phyloP scores from a whole-genome alignment of 2,888 invertebrate species.

The Synergus japonicus region DNA sequence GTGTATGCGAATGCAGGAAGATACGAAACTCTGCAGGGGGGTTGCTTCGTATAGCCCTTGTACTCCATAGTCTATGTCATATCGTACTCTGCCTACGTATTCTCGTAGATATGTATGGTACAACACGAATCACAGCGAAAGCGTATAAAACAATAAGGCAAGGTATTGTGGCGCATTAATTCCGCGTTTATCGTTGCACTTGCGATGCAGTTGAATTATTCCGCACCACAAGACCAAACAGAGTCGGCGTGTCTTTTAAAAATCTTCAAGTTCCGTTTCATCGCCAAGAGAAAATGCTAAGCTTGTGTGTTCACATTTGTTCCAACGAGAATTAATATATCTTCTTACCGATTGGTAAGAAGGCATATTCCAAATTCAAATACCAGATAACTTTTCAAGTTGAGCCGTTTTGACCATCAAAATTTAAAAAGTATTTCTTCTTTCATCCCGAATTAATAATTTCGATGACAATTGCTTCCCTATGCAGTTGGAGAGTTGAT shows the following conservation, averaged over 20 bases:
- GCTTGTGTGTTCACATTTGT: background rate
- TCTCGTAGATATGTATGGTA: conserved; percentile 18
- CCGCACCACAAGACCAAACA: conserved; percentile 57
- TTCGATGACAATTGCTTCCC: background rate
- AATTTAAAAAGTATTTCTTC: background rate
- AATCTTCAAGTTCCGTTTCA: conserved; percentile 4
- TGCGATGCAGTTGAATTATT: conserved; percentile 58
- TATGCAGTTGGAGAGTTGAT: background rate
- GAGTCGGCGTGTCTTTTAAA: conserved; percentile 57
- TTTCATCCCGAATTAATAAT: background rate
- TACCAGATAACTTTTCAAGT: too few species aligned
- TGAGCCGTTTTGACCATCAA: too few species aligned
- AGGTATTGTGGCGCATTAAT: conserved; percentile 46
- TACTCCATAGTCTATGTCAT: background rate
- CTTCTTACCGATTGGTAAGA: background rate
- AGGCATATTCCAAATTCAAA: background rate
- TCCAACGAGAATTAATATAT: background rate
- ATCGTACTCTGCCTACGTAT: background rate
- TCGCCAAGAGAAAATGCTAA: background rate
- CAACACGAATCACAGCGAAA: conserved; percentile 42
- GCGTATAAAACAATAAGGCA: conserved; percentile 55
- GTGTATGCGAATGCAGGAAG: conserved; percentile 44
- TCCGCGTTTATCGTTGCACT: conserved; percentile 44
- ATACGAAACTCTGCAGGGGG: conserved; percentile 53
- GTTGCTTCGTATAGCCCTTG: conserved; percentile 5